Base-by-base conservation (phyloP, 2,797 vertebrate genomes). In the Myotis planiceps region DNA sequence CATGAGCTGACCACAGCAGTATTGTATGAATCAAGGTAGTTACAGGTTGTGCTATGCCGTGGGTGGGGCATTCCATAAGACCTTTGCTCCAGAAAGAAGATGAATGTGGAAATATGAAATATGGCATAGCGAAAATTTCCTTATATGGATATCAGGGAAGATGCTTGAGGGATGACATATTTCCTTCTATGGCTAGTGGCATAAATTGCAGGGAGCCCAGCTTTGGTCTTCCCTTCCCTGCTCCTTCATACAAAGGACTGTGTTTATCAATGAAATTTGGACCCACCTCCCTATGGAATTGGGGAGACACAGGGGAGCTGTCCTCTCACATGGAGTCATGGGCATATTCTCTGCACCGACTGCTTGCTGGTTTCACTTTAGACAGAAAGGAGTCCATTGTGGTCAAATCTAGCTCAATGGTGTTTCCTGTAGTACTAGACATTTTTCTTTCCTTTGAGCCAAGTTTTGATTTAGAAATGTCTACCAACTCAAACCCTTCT, bases 1-100 rank as follows among this genome's bases (percentile, higher is more conserved):
- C 0, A 0, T 3, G 21, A 23, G 5, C 23, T 68, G 91, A 60
- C 21, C 5, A 0, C 25, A 14, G 34, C 1, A 12, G 18, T 10
- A 5, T 14, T 32, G 7, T 32, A 1, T 27, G 42, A 45, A 25
- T 60, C 8, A 6, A 47, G 45, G 9, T 29, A n/a, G 19, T 71
- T 34, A 6, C 6, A 51, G 47, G 9, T 16, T 32, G 2, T 49
- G 10, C 2, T 12, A 3, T n/a, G 53, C 39, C 19, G 0, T 10
- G 25, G 21, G 10, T 14, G 25, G 8, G 25, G 14, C 16, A 6
- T 37, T 47, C 9, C 29, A 0, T 55, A 37, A n/a, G 23, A 27
- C 1, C 18, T 23, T 32, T 39, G 23, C 47, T 81, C 53, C 29
- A 18, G 29, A 75, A 74, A 39, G 27, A 74, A 71, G 25, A 8